Percentiles rank a stretch among this genome's conserved stretches.
Evolutionary conservation across 2,113 vertebrate species (phyloP).

Genomic region (Seriola aureovittata): DNA sequence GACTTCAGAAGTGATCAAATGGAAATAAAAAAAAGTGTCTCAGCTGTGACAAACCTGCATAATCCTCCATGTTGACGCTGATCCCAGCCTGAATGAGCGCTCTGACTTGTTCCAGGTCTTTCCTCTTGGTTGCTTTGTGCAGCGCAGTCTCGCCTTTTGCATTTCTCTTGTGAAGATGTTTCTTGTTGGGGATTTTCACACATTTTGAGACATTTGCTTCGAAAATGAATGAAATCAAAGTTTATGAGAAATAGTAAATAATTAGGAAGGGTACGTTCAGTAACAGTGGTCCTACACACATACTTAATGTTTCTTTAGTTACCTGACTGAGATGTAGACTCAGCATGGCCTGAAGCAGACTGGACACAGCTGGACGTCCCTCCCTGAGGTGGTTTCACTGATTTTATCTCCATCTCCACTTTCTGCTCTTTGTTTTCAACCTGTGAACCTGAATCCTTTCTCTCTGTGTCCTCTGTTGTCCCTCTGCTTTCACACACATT

Average conservation of each 20-base stretch:
- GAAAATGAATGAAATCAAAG: slow-evolving; percentile 1
- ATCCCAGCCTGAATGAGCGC: slow-evolving; percentile 86
- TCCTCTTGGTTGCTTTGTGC: slow-evolving; percentile 84
- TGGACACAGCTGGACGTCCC: neutral
- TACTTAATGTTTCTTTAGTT: neutral
- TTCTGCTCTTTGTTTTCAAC: neutral
- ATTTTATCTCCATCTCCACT: neutral
- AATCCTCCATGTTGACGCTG: slow-evolving; percentile 85
- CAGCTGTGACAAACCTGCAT: slow-evolving; percentile 84
- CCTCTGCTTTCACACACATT: neutral
- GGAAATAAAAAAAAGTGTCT: neutral
- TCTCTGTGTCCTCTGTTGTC: neutral
- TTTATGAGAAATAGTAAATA: neutral
- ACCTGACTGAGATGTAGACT: slow-evolving; percentile 26
- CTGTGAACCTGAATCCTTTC: neutral
- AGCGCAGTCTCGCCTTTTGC: slow-evolving; percentile 84
- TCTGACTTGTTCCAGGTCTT: slow-evolving; percentile 82
- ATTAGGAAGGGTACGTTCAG: neutral
- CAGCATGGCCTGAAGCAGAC: neutral
- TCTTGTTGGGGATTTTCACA: neutral
- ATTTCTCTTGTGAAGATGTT: slow-evolving; percentile 74
- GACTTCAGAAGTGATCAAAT: neutral
- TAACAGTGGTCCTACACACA: neutral
- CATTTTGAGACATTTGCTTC: neutral
- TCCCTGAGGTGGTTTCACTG: neutral